Percentiles rank a stretch among this genome's conserved stretches.
Evolutionary conservation across 2,888 invertebrate species (phyloP).

Genomic region (Eupithecia subfuscata): DNA sequence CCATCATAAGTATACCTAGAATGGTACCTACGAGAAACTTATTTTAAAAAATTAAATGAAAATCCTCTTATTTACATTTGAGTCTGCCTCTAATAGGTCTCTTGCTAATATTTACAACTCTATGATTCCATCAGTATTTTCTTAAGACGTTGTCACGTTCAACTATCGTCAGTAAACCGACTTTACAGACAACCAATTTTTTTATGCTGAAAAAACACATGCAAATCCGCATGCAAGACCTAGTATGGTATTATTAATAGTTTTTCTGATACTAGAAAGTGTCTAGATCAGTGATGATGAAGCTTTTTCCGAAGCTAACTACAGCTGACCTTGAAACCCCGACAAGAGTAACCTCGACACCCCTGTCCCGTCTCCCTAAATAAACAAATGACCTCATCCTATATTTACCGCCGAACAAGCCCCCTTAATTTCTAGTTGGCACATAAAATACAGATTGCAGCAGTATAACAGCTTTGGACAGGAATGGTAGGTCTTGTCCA

Average conservation of each 20-base stretch:
- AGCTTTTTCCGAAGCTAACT: background rate
- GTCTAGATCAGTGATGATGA: background rate
- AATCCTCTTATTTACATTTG: background rate
- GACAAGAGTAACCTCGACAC: background rate
- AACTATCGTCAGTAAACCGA: too few relatives aligned
- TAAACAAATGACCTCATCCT: constrained; percentile 29
- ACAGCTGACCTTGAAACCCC: background rate
- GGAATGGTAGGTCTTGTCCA: too few relatives aligned
- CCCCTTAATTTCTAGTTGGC: constrained; percentile 38
- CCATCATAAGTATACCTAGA: background rate
- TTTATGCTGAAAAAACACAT: too few relatives aligned
- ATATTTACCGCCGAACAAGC: constrained; percentile 25
- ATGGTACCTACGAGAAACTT: constrained; percentile 10
- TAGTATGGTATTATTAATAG: too few relatives aligned
- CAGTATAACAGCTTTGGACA: constrained; percentile 5
- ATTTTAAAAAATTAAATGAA: background rate
- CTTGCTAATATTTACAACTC: too few relatives aligned
- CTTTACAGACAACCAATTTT: too few relatives aligned
- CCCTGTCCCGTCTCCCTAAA: constrained; percentile 23
- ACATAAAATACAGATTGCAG: constrained; percentile 4
- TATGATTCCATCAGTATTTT: too few relatives aligned
- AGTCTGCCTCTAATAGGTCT: background rate
- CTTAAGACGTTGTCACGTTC: too few relatives aligned
- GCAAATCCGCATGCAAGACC: too few relatives aligned
- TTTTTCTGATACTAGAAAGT: background rate